Evolutionary conservation across 2,797 vertebrate genomes (phyloP).

Genomic region (Botia kubotai): DNA sequence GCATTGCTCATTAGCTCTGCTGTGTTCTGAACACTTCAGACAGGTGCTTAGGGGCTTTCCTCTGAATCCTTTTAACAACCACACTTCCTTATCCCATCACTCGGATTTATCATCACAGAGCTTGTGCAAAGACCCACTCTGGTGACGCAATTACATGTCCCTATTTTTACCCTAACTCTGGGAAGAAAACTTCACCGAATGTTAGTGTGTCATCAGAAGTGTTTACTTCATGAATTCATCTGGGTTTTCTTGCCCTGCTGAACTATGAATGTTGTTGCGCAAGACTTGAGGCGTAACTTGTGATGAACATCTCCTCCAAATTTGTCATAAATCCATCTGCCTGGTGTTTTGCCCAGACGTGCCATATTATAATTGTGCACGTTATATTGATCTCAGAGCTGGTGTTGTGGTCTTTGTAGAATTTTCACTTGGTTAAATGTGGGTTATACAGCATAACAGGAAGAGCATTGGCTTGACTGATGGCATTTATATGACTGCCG

Average conservation of each 20-base stretch:
- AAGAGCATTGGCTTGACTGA: neutral
- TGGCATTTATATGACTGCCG: conserved; percentile 10
- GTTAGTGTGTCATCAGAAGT: neutral
- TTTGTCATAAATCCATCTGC: neutral
- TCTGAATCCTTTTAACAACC: neutral
- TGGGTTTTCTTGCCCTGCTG: neutral
- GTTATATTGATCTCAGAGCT: neutral
- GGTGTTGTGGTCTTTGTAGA: neutral
- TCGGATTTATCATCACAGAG: neutral
- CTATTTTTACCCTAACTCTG: neutral
- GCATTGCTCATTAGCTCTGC: neutral
- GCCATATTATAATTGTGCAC: neutral
- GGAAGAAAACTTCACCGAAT: neutral
- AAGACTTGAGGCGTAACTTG: neutral
- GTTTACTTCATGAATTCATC: neutral
- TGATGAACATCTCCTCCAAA: neutral
- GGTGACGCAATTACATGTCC: neutral
- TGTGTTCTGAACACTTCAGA: neutral
- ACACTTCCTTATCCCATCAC: neutral
- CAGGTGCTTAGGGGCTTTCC: neutral
- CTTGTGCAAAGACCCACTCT: neutral
- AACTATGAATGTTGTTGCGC: neutral
- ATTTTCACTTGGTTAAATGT: neutral
- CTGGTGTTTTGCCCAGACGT: neutral
- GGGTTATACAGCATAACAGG: conserved; percentile 3